Evolutionary conservation across 2,797 vertebrate species (phyloP).

Genomic region (Sebastes reedi): DNA sequence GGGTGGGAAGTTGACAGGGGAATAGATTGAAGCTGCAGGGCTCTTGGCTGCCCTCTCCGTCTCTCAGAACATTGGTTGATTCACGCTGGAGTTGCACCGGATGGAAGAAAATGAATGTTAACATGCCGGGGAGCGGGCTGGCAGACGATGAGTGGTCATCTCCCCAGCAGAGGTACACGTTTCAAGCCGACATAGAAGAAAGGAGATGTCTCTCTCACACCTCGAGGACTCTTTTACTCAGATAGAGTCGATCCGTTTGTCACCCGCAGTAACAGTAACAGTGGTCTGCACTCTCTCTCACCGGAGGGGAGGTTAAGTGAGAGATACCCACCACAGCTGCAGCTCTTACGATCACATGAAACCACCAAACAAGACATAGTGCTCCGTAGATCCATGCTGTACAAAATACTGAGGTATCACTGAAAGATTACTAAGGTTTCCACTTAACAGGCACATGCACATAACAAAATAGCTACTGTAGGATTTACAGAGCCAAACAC

Average conservation of each 20-base stretch:
- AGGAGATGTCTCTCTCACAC: constrained; percentile 41
- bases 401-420: not conserved
- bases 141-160: constrained; percentile 55
- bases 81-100: constrained; percentile 42
- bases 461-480: not conserved
- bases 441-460: not conserved
- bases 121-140: constrained; percentile 39
- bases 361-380: constrained; percentile 8
- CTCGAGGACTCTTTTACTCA: constrained; percentile 38
- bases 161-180: constrained; percentile 27
- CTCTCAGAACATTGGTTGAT: constrained; percentile 56
- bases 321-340: not conserved
- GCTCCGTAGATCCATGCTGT: not conserved
- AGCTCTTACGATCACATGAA: not conserved
- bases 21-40: constrained; percentile 72
- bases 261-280: constrained; percentile 39
- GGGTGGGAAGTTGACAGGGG: constrained; percentile 59
- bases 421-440: not conserved
- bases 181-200: constrained; percentile 28
- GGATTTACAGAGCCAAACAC: not conserved
- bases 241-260: constrained; percentile 42
- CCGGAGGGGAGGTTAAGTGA: constrained; percentile 15
- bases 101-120: constrained; percentile 56
- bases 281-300: constrained; percentile 13
- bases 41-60: constrained; percentile 70